These are phyloP conservation scores for Vollenhovia emeryi DNA, from an alignment of 1,140 invertebrate species.

Conservation along the genomic window DNA sequence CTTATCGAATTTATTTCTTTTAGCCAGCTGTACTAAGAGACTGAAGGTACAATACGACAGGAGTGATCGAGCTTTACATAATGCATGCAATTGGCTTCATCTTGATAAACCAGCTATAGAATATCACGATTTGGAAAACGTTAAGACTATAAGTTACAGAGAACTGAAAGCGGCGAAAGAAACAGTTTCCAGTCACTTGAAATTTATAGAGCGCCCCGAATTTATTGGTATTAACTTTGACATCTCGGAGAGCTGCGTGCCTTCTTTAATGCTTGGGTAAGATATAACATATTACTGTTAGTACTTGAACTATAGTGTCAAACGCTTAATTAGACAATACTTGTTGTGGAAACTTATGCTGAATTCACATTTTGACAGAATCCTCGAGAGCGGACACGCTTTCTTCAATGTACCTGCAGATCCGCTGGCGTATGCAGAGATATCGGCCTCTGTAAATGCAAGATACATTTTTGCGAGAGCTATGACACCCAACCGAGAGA, in stretches of 20 bases:
- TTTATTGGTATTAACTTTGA: conserved; percentile 77
- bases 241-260: conserved; percentile 71
- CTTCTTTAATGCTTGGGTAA: conserved; percentile 79
- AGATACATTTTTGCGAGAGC: conserved; percentile 73
- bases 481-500: conserved; percentile 34
- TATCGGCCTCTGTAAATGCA: conserved; percentile 63
- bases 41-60: neutral
- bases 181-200: conserved; percentile 61
- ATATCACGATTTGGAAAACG: conserved; percentile 68
- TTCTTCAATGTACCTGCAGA: conserved; percentile 74
- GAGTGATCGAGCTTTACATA: conserved; percentile 34
- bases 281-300: neutral
- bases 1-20: neutral
- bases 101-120: conserved; percentile 71
- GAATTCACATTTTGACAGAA: conserved; percentile 72
- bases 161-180: conserved; percentile 60
- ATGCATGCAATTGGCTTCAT: conserved; percentile 65
- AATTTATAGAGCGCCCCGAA: conserved; percentile 51
- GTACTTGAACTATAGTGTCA: neutral
- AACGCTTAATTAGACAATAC: conserved; percentile 16
- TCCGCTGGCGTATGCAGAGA: neutral
- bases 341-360: neutral
- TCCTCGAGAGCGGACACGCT: conserved; percentile 68
- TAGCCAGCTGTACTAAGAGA: neutral
- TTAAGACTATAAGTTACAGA: conserved; percentile 66